Evolutionary conservation across 2,113 vertebrate genomes (phyloP).

Genomic region (Elaphurus davidianus): DNA sequence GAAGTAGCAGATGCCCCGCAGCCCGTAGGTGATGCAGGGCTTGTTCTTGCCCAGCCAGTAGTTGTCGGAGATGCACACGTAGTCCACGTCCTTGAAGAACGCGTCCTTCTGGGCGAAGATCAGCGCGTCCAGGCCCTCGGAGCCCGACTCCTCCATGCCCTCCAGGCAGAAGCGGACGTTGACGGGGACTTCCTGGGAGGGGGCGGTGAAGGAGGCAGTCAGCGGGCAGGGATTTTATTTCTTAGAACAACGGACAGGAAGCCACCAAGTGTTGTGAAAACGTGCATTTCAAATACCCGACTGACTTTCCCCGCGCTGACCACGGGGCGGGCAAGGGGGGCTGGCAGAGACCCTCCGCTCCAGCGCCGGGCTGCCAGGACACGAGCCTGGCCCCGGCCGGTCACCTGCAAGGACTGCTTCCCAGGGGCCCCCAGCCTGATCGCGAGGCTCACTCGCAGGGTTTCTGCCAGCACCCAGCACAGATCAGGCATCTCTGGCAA

Average conservation of each 20-base stretch:
- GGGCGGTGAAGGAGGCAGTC: neutral
- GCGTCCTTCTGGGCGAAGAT: constrained; percentile 88
- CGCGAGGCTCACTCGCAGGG: rapidly evolving
- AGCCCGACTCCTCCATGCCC: constrained; percentile 98
- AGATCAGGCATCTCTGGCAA: rapidly evolving
- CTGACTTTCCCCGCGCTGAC: neutral
- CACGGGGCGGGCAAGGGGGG: rapidly evolving
- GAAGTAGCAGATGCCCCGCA: constrained; percentile 96
- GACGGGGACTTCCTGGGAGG: constrained; percentile 91
- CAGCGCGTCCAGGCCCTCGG: constrained; percentile 93
- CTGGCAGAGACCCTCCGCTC: neutral
- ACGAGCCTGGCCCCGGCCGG: rapidly evolving
- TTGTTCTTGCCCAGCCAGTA: constrained; percentile 98
- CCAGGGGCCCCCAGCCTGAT: rapidly evolving
- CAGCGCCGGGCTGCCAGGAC: neutral
- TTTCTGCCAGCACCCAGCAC: rapidly evolving
- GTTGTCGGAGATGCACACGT: constrained; percentile 97
- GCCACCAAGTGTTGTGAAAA: neutral
- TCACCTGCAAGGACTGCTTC: too few species aligned
- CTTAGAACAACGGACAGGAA: neutral
- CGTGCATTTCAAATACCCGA: neutral
- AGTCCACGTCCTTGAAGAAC: constrained; percentile 96
- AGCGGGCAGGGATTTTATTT: rapidly evolving
- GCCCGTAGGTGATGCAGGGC: constrained; percentile 96
- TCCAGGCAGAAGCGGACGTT: constrained; percentile 97